Conservation (phyloP, 2,113 vertebrate genomes). For the Varanus komodoensis region DNA sequence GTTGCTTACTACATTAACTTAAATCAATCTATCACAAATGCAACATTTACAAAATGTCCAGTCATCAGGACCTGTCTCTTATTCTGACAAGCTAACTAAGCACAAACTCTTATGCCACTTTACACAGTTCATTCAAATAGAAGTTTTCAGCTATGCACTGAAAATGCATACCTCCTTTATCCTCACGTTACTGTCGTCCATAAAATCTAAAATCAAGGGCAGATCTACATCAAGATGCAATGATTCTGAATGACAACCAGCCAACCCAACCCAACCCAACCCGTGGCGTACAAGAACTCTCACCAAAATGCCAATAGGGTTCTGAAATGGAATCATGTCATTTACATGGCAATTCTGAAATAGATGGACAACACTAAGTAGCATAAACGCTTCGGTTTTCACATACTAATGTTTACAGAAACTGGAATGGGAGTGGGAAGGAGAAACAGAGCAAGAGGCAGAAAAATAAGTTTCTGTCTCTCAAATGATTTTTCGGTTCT, state of each 20-base stretch:
- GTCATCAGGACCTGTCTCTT: constrained; percentile 36
- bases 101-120: constrained; percentile 32
- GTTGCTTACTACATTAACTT: constrained; percentile 51
- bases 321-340: background rate
- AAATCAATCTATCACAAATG: constrained; percentile 50
- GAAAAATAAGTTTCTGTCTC: background rate
- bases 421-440: background rate
- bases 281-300: background rate
- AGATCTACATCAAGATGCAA: background rate
- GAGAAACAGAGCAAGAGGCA: constrained; percentile 22
- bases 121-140: constrained; percentile 59
- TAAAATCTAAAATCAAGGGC: background rate
- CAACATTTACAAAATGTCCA: constrained; percentile 44
- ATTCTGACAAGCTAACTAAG: constrained; percentile 46
- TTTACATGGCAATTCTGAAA: constrained; percentile 47
- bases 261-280: background rate
- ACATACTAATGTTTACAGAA: constrained; percentile 27
- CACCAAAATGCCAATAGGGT: background rate
- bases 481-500: background rate
- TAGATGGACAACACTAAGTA: constrained; percentile 47
- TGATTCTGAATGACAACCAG: background rate
- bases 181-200: no score
- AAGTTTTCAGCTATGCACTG: constrained; percentile 32
- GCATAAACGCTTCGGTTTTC: constrained; percentile 12
- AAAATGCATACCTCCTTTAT: constrained; percentile 18